These are phyloP conservation scores for Anableps anableps DNA, from an alignment of 2,797 vertebrate species.

Conservation along the genomic window DNA sequence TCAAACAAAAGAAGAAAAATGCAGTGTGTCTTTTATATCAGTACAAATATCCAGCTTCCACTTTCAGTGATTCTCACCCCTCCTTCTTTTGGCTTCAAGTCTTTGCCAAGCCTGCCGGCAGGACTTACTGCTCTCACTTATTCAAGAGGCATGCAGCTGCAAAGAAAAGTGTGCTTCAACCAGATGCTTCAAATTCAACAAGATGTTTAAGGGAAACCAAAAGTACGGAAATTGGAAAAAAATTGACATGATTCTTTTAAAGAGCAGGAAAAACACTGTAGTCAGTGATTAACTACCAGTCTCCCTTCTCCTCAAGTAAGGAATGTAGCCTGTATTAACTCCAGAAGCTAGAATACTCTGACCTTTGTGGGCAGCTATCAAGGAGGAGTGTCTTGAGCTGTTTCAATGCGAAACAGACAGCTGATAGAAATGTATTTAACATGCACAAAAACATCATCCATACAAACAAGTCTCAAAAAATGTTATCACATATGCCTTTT, in stretches of 20 bases:
- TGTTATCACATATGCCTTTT: not conserved
- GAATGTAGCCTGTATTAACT: conserved; percentile 41
- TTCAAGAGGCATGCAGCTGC: conserved; percentile 30
- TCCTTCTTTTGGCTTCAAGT: not conserved
- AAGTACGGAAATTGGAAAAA: not conserved
- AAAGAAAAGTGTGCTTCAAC: conserved; percentile 23
- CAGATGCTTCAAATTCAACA: conserved; percentile 30
- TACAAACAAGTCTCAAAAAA: conserved; percentile 2
- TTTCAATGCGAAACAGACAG: conserved; percentile 41
- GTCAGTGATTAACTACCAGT: conserved; percentile 30
- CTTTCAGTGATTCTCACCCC: not conserved
- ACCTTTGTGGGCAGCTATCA: conserved; percentile 46
- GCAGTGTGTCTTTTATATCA: conserved; percentile 20
- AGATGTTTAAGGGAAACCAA: conserved; percentile 22
- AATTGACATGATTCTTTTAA: conserved; percentile 10
- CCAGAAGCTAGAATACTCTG: conserved; percentile 43
- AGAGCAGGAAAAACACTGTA: conserved; percentile 20
- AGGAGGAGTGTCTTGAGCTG: conserved; percentile 29
- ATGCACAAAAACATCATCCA: conserved; percentile 9
- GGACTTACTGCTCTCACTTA: conserved; percentile 22
- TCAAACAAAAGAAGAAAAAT: conserved; percentile 33
- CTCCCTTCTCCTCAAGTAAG: conserved; percentile 30
- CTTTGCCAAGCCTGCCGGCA: conserved; percentile 34
- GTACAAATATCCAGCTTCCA: not conserved
- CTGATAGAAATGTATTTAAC: conserved; percentile 29